Evolutionary conservation across 2,888 invertebrate genomes (phyloP).

Genomic region (Lasioglossum leucozonium): DNA sequence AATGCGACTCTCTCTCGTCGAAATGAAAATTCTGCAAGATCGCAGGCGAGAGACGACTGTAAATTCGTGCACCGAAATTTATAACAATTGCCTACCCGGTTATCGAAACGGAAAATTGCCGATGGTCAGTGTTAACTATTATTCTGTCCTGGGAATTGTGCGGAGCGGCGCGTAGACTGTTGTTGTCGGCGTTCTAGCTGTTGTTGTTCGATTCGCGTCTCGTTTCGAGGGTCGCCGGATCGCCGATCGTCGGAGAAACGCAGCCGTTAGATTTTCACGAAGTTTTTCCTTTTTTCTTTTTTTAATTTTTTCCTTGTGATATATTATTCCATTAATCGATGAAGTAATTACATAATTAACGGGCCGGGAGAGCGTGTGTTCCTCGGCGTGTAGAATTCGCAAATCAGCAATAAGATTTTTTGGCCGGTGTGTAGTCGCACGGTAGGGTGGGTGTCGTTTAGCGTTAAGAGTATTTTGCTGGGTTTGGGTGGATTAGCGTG

Average conservation of each 20-base stretch:
- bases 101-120: background rate
- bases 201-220: slow-evolving; percentile 16
- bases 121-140: background rate
- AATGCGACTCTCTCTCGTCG: background rate
- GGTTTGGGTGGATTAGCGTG: slow-evolving; percentile 4
- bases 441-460: slow-evolving; percentile 19
- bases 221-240: background rate
- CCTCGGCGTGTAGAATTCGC: background rate
- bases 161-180: slow-evolving; percentile 18
- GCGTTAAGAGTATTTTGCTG: slow-evolving; percentile 51
- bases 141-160: slow-evolving; percentile 35
- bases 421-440: slow-evolving; percentile 13
- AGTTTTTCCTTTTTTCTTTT: too few relatives aligned
- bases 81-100: background rate
- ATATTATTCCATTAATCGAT: slow-evolving; percentile 60
- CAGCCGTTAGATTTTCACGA: slow-evolving; percentile 39
- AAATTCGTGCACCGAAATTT: background rate
- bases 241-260: slow-evolving; percentile 8
- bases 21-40: background rate
- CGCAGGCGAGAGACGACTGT: background rate
- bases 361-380: background rate
- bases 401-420: slow-evolving; percentile 52
- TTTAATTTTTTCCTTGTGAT: slow-evolving; percentile 47
- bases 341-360: slow-evolving; percentile 59
- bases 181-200: slow-evolving; percentile 20